These are phyloP conservation scores for Crotalus viridis DNA, from an alignment of 2,113 vertebrate species.

Conservation along the genomic window DNA sequence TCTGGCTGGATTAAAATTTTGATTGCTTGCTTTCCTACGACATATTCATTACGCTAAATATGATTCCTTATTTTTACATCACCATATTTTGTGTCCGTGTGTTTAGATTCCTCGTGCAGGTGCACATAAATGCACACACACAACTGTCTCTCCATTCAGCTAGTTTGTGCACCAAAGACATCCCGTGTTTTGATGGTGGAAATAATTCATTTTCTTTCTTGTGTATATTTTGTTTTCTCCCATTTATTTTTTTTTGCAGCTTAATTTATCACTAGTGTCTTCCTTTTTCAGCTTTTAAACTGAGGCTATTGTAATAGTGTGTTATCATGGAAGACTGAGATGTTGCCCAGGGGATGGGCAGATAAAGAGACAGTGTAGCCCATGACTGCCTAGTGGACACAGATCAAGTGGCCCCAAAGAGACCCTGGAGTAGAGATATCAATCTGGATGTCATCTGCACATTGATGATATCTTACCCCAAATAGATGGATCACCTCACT, in stretches of 20 bases:
- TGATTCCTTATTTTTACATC: neutral
- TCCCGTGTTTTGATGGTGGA: neutral
- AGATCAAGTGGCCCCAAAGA: neutral
- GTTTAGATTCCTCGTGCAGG: neutral
- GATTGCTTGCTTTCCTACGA: neutral
- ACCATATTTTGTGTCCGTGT: neutral
- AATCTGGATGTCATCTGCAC: neutral
- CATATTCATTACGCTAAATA: neutral
- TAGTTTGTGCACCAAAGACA: neutral
- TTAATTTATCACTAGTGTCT: neutral
- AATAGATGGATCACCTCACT: no score
- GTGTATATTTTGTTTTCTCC: neutral
- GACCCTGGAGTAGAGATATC: neutral
- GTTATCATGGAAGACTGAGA: neutral
- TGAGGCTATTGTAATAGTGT: neutral
- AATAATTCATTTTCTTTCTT: neutral
- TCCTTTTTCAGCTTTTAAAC: neutral
- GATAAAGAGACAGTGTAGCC: neutral
- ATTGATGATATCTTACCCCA: neutral
- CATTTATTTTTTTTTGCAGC: neutral
- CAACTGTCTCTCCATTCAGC: neutral
- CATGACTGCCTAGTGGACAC: neutral
- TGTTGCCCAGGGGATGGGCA: neutral
- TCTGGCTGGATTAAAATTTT: neutral
- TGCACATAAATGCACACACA: neutral